Conservation (phyloP, 2,113 vertebrate genomes). For the Petaurus breviceps region DNA sequence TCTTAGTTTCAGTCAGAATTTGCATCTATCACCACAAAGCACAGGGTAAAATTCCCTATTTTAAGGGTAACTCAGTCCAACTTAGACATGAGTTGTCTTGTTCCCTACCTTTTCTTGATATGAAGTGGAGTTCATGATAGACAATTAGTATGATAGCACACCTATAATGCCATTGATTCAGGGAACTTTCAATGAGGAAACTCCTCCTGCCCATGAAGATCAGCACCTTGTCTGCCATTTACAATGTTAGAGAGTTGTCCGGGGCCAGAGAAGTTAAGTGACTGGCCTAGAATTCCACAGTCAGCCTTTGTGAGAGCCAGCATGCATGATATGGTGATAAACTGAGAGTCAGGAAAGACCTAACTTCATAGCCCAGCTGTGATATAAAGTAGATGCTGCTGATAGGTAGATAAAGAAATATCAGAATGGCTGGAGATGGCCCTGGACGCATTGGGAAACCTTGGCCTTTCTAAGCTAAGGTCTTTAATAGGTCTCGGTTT, state of each 20-base stretch:
- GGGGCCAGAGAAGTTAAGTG: neutral
- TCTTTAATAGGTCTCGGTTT: too few species aligned
- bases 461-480: too few species aligned
- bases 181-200: neutral
- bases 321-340: neutral
- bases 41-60: neutral
- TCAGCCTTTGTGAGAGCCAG: neutral
- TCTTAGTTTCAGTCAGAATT: neutral
- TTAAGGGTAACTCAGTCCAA: neutral
- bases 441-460: too few species aligned
- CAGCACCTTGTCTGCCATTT: neutral
- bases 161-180: neutral
- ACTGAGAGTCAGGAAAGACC: neutral
- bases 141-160: neutral
- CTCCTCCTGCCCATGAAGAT: neutral
- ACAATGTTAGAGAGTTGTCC: neutral
- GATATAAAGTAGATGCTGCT: neutral
- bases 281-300: neutral
- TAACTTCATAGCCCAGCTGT: neutral
- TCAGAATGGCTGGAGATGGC: too few species aligned
- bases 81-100: neutral
- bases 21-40: neutral
- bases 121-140: neutral
- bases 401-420: neutral
- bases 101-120: neutral